Conservation (phyloP, 2,888 invertebrate species). For the Shargacucullia verbasci region DNA sequence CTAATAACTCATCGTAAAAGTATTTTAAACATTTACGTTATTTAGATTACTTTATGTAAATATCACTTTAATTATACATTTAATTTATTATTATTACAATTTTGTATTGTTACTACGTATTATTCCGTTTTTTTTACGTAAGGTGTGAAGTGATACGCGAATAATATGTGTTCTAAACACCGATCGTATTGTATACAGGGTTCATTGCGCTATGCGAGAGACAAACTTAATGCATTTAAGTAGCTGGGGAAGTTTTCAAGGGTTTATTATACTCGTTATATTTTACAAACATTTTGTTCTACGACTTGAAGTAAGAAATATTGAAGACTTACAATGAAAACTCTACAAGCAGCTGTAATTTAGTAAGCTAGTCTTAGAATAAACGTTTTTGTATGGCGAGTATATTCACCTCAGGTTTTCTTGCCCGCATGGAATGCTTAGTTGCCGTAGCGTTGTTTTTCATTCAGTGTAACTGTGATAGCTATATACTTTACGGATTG, state of each 20-base stretch:
- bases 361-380: background rate
- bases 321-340: no score
- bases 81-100: constrained; percentile 67
- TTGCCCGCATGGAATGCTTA: no score
- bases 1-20: constrained; percentile 55
- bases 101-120: constrained; percentile 63
- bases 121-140: constrained; percentile 46
- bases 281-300: no score
- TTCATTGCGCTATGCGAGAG: constrained; percentile 14
- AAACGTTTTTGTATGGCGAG: no score
- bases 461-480: constrained; percentile 16
- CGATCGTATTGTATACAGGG: constrained; percentile 6
- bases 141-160: constrained; percentile 14
- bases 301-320: no score
- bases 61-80: constrained; percentile 59
- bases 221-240: background rate
- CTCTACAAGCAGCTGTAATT: no score
- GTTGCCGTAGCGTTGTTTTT: constrained; percentile 1
- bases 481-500: constrained; percentile 14
- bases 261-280: no score
- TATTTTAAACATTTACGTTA: constrained; percentile 58
- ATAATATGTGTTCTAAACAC: constrained; percentile 37
- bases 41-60: constrained; percentile 61
- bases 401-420: no score
- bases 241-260: no score